Percentiles rank a stretch among this genome's conserved stretches.
phyloP scores from a whole-genome alignment of 2,113 vertebrate genomes.

The Urocolius indicus region DNA sequence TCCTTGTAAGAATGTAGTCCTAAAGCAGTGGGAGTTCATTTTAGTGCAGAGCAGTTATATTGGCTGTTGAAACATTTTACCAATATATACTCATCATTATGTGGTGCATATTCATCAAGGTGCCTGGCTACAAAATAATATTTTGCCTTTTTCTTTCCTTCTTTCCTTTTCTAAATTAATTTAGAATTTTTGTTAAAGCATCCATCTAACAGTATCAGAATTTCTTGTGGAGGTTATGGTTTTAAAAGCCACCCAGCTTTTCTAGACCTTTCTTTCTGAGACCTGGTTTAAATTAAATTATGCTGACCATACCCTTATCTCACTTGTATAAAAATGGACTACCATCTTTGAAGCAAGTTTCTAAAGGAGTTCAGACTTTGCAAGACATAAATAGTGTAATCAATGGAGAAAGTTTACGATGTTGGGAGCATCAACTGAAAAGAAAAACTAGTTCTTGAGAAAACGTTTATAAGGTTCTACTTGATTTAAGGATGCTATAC shows the following conservation, averaged over 20 bases:
- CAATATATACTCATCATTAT: not conserved
- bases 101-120: not conserved
- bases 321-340: conserved; percentile 11
- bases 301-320: not conserved
- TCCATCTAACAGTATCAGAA: not conserved
- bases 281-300: conserved; percentile 10
- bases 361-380: not conserved
- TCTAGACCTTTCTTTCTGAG: not conserved
- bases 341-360: conserved; percentile 8
- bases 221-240: not conserved
- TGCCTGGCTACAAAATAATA: not conserved
- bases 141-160: not conserved
- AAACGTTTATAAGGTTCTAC: not conserved
- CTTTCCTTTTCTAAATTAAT: not conserved
- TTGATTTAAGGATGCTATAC: not conserved
- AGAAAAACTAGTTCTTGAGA: not conserved
- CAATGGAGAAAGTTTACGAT: not conserved
- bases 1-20: not conserved
- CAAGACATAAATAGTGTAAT: not conserved
- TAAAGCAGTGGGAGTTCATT: not conserved
- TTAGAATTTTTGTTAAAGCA: not conserved
- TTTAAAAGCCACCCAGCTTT: not conserved
- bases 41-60: not conserved
- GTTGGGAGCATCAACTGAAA: not conserved
- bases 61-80: not conserved